These are phyloP conservation scores for Tridacna gigas DNA, from an alignment of 2,888 invertebrate species.

Conservation along the genomic window DNA sequence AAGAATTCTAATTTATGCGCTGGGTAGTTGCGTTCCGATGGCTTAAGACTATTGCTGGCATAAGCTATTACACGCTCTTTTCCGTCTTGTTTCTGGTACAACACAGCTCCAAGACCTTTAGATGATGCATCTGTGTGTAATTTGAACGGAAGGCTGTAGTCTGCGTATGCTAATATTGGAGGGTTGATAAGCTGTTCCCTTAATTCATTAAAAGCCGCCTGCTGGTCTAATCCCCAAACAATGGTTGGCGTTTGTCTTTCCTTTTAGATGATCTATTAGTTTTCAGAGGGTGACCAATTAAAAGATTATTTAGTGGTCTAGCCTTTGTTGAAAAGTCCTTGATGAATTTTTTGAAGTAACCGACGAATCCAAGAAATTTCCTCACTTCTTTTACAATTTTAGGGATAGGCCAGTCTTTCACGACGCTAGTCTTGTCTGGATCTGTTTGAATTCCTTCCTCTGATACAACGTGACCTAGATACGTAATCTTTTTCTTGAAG, in stretches of 20 bases:
- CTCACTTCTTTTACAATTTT: slow-evolving; percentile 28
- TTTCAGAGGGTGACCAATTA: slow-evolving; percentile 26
- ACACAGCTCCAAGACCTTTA: slow-evolving; percentile 29
- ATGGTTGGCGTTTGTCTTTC: slow-evolving; percentile 11
- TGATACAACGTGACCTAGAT: slow-evolving; percentile 35
- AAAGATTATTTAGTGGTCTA: slow-evolving; percentile 28
- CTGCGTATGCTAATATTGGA: slow-evolving; percentile 37
- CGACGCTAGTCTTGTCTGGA: slow-evolving; percentile 27
- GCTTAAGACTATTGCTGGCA: slow-evolving; percentile 34
- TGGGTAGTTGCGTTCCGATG: slow-evolving; percentile 27
- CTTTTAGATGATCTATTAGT: slow-evolving; percentile 1
- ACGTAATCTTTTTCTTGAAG: slow-evolving; percentile 24
- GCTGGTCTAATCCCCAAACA: slow-evolving; percentile 19
- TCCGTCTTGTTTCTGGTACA: slow-evolving; percentile 21
- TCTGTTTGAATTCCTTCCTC: slow-evolving; percentile 31
- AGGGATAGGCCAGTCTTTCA: slow-evolving; percentile 31
- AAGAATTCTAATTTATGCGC: slow-evolving; percentile 43
- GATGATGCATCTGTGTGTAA: slow-evolving; percentile 27
- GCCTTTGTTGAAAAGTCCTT: slow-evolving; percentile 15
- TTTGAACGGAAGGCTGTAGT: slow-evolving; percentile 26
- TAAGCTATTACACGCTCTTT: slow-evolving; percentile 28
- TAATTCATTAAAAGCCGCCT: slow-evolving; percentile 21
- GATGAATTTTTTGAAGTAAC: slow-evolving; percentile 32
- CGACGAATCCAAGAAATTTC: slow-evolving; percentile 31
- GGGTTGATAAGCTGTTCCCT: slow-evolving; percentile 3